These are phyloP conservation scores for Phoxinus phoxinus DNA, from an alignment of 2,113 vertebrate species.

Conservation along the genomic window DNA sequence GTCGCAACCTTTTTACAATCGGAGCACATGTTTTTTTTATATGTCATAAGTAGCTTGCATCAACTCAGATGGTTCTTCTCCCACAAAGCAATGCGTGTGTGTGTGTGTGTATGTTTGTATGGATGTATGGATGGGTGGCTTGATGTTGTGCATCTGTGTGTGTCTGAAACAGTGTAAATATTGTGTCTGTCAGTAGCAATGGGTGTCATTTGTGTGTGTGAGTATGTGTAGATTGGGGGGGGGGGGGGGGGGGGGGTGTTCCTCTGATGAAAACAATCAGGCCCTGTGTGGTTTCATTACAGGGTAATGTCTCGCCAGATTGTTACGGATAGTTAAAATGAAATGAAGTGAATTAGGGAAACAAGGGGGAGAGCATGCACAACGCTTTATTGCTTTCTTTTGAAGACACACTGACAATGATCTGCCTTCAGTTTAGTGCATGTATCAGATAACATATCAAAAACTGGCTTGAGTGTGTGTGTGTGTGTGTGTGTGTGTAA, in stretches of 20 bases:
- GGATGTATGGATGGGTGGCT: background rate
- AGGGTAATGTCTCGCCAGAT: slow-evolving; percentile 81
- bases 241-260: slow-evolving; percentile 37
- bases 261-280: slow-evolving; percentile 74
- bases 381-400: slow-evolving; percentile 80
- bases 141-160: background rate
- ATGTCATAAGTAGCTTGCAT: background rate
- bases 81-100: background rate
- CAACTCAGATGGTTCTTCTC: background rate
- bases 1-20: background rate
- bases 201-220: slow-evolving; percentile 35
- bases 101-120: slow-evolving; percentile 22
- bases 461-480: background rate
- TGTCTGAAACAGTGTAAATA: slow-evolving; percentile 12
- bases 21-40: no score
- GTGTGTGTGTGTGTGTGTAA: background rate
- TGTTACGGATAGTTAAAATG: slow-evolving; percentile 83
- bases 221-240: slow-evolving; percentile 42
- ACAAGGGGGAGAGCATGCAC: slow-evolving; percentile 75
- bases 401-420: slow-evolving; percentile 75
- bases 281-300: slow-evolving; percentile 77
- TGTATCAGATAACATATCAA: slow-evolving; percentile 53
- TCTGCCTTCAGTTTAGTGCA: slow-evolving; percentile 58
- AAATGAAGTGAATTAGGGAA: slow-evolving; percentile 83
- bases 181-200: slow-evolving; percentile 13